Conservation (phyloP, 2,888 invertebrate species). For the Heliconius ismenius region DNA sequence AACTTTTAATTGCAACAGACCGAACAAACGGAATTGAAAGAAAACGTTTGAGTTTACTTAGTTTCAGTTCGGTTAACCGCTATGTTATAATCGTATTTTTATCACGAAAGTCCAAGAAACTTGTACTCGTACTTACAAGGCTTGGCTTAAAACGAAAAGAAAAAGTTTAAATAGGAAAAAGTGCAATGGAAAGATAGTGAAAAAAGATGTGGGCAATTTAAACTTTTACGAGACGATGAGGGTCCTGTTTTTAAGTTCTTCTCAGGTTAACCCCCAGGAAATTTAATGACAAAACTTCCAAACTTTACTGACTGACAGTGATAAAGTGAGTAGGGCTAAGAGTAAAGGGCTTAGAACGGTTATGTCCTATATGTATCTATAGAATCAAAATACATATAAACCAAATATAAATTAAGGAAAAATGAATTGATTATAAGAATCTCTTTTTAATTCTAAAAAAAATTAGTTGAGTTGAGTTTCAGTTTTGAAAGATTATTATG, state of each 20-base stretch:
- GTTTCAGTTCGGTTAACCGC: slow-evolving; percentile 40
- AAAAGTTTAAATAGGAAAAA: slow-evolving; percentile 80
- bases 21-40: slow-evolving; percentile 40
- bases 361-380: too few species aligned
- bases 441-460: neutral
- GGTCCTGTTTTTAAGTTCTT: slow-evolving; percentile 71
- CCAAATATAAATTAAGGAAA: neutral
- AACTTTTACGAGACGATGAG: slow-evolving; percentile 66
- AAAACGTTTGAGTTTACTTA: slow-evolving; percentile 40
- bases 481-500: neutral
- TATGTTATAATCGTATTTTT: slow-evolving; percentile 49
- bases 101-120: slow-evolving; percentile 52
- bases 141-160: slow-evolving; percentile 71
- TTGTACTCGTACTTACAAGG: slow-evolving; percentile 52
- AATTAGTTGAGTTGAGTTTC: neutral
- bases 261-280: slow-evolving; percentile 52
- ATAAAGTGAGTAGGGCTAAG: neutral
- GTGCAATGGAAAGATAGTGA: slow-evolving; percentile 75
- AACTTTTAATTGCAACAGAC: slow-evolving; percentile 38
- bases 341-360: too few species aligned
- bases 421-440: neutral
- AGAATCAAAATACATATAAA: neutral
- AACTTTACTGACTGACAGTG: slow-evolving; percentile 25
- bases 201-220: slow-evolving; percentile 76
- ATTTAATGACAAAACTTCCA: slow-evolving; percentile 59